Evolutionary conservation across 2,888 invertebrate species (phyloP), one percentile per base, ranked within the genome.

Genomic region (Nomada flava): DNA sequence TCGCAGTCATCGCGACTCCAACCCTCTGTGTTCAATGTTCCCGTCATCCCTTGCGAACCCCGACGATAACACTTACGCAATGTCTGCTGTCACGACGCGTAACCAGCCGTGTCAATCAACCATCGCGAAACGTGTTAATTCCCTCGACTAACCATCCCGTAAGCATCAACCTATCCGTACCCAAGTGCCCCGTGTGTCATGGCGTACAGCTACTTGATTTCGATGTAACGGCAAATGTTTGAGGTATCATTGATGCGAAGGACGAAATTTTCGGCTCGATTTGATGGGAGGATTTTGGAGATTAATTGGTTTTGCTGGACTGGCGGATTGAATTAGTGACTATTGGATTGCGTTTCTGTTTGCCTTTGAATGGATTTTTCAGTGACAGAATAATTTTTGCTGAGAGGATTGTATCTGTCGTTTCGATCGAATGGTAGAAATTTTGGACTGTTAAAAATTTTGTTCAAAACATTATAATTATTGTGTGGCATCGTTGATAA

Each of bases 41-140:
- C 53, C 23, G 59, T 20, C 23, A 55, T 53, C 65, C 72, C 74
- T 55, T 57, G 57, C 26, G 47, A 50, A 63, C 64, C 23, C 60
- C 73, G 59, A 20, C 26, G 79, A 79, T 79, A 84, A 86, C 77
- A 76, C 74, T 80, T 80, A 76, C 74, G 78, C 79, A 76, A 87
- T 75, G 82, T 57, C 76, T 67, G 65, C 85, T 68, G 78, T 79
- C 80, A 74, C 75, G 76, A 36, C 62, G 80, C 68, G 74, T 78
- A 76, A 79, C 76, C 73, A 36, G 44, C 26, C 20, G 71, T 60
- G 85, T 85, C 80, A 72, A 83, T 85, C 80, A 85, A 60, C 57
- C 76, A 11, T 59, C 44, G 69, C 50, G 76, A 68, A 79, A 81
- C 81, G 75, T 75, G 86, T 79, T 86, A 84, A 86, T 86, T 84